Evolutionary conservation across 2,113 vertebrate genomes (phyloP).

Genomic region (Poecile atricapillus): DNA sequence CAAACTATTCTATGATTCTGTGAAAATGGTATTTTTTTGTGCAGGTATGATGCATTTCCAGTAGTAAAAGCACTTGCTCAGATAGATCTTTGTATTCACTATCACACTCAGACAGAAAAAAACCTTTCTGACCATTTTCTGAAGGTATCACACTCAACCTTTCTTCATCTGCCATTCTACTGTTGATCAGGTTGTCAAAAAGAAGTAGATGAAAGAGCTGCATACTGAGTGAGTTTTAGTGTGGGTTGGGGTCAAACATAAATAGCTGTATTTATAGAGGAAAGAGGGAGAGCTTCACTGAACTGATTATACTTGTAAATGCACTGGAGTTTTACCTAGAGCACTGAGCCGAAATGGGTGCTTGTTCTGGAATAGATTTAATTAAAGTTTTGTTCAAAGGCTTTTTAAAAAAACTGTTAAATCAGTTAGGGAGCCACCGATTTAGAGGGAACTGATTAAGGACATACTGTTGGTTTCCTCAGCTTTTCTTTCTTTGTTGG

Average conservation of each 20-base stretch:
- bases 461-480: background rate
- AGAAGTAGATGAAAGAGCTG: background rate
- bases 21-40: background rate
- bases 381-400: constrained; percentile 39
- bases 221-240: background rate
- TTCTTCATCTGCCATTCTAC: background rate
- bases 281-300: background rate
- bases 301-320: constrained; percentile 49
- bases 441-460: background rate
- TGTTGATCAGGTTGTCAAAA: background rate
- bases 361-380: constrained; percentile 14
- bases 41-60: background rate
- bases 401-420: background rate
- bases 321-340: constrained; percentile 3
- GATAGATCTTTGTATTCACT: background rate
- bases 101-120: background rate
- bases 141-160: background rate
- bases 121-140: background rate
- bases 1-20: background rate
- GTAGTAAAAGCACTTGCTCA: background rate
- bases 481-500: background rate
- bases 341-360: background rate
- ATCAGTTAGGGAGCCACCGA: background rate
- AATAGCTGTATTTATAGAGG: background rate
- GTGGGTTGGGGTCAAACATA: background rate